phyloP scores from a whole-genome alignment of 1,140 invertebrate species.

The Muscidifurax raptorellus region DNA sequence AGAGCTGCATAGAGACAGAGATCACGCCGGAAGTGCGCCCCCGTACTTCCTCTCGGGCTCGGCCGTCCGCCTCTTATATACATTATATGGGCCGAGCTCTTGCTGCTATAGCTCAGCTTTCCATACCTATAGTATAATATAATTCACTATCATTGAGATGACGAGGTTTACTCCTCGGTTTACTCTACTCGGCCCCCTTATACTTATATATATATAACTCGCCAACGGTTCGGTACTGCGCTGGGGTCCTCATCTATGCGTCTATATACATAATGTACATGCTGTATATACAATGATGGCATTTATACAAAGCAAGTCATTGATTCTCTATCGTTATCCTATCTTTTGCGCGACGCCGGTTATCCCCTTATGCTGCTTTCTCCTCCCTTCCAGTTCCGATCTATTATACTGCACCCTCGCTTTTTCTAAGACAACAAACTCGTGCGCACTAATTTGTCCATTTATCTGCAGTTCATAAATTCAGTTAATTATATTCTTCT shows the following conservation, averaged over 20 bases:
- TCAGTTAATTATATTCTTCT: no score
- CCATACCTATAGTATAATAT: no score
- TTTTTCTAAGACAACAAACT: no score
- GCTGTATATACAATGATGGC: background rate
- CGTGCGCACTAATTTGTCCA: no score
- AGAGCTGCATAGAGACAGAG: constrained; percentile 51
- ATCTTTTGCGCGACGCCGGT: constrained; percentile 18
- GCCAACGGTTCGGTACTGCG: no score
- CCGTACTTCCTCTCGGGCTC: constrained; percentile 45
- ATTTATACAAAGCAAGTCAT: constrained; percentile 53
- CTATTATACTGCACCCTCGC: no score
- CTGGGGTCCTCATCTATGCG: constrained; percentile 3
- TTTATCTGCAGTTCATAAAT: no score
- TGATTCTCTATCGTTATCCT: constrained; percentile 38
- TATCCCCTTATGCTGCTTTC: background rate
- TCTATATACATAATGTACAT: no score
- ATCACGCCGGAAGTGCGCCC: constrained; percentile 59
- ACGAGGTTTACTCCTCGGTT: no score
- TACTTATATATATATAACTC: no score
- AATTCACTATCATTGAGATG: no score
- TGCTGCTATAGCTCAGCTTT: no score
- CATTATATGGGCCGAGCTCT: constrained; percentile 22
- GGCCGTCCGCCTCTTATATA: constrained; percentile 33
- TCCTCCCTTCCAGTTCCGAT: background rate
- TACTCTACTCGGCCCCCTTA: background rate